Conservation (phyloP, 2,113 vertebrate species). For the Trogon surrucura region DNA sequence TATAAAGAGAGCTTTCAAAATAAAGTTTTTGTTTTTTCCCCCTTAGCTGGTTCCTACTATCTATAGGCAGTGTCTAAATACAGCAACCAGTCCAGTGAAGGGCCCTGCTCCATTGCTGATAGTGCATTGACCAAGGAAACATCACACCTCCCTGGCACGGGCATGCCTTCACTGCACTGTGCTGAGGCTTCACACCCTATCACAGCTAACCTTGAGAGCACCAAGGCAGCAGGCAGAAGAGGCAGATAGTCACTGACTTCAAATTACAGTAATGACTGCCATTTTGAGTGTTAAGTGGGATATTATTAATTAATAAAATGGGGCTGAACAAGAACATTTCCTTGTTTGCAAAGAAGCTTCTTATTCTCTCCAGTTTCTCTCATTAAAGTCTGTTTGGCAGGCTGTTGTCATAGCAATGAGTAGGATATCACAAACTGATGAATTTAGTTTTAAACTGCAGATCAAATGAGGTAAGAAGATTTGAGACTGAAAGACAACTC, state of each 20-base stretch:
- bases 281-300: background rate
- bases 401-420: conserved; percentile 25
- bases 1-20: background rate
- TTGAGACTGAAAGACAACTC: background rate
- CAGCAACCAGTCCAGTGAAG: background rate
- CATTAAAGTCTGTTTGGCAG: background rate
- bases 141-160: rapidly evolving
- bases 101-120: rapidly evolving
- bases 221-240: background rate
- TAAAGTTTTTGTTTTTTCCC: background rate
- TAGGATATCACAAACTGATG: background rate
- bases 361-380: background rate
- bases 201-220: background rate
- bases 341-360: background rate
- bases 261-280: background rate
- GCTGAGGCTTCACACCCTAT: background rate
- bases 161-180: rapidly evolving
- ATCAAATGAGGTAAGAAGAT: background rate
- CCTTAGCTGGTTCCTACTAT: background rate
- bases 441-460: conserved; percentile 10
- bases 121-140: background rate
- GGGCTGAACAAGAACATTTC: background rate
- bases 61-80: background rate
- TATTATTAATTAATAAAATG: background rate
- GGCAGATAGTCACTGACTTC: background rate